phyloP scores from a whole-genome alignment of 2,888 invertebrate genomes.

The Hydroisotoma schaefferi region DNA sequence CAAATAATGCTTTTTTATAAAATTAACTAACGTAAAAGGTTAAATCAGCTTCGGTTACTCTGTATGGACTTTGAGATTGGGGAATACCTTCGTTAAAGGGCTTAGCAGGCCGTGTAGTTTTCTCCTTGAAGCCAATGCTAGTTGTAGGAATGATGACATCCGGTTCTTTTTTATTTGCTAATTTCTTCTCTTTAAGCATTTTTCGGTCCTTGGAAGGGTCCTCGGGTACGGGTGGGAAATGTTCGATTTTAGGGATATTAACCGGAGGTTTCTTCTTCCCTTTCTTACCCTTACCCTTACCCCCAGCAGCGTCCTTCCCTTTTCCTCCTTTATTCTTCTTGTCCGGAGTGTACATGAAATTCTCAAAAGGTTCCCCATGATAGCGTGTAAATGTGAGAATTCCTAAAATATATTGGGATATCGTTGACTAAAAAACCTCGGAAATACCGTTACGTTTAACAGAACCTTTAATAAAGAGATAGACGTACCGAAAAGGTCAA shows the following conservation, averaged over 20 bases:
- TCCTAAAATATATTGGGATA: slow-evolving; percentile 20
- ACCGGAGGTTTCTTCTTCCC: slow-evolving; percentile 30
- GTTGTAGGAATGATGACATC: slow-evolving; percentile 28
- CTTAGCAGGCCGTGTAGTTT: slow-evolving; percentile 27
- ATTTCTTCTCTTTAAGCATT: slow-evolving; percentile 6
- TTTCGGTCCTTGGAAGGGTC: slow-evolving; percentile 27
- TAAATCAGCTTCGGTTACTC: too few relatives aligned
- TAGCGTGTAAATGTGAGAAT: slow-evolving; percentile 42
- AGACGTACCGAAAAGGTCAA: slow-evolving; percentile 42
- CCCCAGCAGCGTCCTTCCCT: slow-evolving; percentile 10
- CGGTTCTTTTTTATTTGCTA: slow-evolving; percentile 11
- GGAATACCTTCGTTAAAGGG: slow-evolving; percentile 23
- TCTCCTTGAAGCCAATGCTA: slow-evolving; percentile 27
- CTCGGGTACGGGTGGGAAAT: slow-evolving; percentile 36
- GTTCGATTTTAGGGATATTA: slow-evolving; percentile 37
- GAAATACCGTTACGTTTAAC: too few relatives aligned
- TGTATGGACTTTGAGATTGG: neutral
- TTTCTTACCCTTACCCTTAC: slow-evolving; percentile 25
- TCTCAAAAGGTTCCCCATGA: slow-evolving; percentile 42
- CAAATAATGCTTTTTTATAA: neutral
- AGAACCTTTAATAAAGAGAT: neutral
- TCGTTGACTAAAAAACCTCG: neutral
- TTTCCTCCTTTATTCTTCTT: slow-evolving; percentile 31
- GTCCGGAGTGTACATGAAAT: slow-evolving; percentile 40
- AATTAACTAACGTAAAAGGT: too few relatives aligned